Percentiles rank a stretch among this genome's conserved stretches.
phyloP scores from a whole-genome alignment of 2,888 invertebrate species.

The Scaptomyza caliginosa region DNA sequence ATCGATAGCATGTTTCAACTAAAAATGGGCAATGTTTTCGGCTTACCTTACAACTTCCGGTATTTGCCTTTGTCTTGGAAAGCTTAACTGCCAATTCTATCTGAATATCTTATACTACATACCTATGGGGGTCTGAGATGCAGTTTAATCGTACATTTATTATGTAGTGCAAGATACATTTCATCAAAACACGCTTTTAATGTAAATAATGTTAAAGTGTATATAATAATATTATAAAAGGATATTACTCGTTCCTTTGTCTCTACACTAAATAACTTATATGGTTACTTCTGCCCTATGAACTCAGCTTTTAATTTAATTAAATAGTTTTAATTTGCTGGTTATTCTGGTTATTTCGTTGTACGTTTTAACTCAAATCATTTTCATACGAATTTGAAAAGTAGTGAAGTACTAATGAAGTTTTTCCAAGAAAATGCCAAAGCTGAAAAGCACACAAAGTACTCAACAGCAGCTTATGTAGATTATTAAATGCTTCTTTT shows the following conservation, averaged over 20 bases:
- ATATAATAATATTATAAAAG: neutral
- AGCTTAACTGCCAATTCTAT: too few species aligned
- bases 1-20: too few species aligned
- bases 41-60: too few species aligned
- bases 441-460: slow-evolving; percentile 14
- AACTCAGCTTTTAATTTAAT: slow-evolving; percentile 15
- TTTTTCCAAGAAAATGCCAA: slow-evolving; percentile 9
- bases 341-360: slow-evolving; percentile 16
- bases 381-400: neutral
- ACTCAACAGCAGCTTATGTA: slow-evolving; percentile 9
- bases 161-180: neutral
- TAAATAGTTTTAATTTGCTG: slow-evolving; percentile 6
- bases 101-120: too few species aligned
- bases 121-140: too few species aligned
- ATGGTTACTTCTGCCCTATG: neutral
- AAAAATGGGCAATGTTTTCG: too few species aligned
- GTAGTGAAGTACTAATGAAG: slow-evolving; percentile 11
- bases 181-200: neutral
- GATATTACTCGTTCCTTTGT: neutral
- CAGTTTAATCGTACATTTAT: too few species aligned
- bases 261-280: neutral
- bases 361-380: neutral
- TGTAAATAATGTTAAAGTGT: too few species aligned
- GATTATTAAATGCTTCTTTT: slow-evolving; percentile 1
- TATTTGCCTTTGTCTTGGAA: too few species aligned